Percentiles rank a stretch among this genome's conserved stretches.
Evolutionary conservation across 2,113 vertebrate species (phyloP).

Genomic region (Phalacrocorax aristotelis): DNA sequence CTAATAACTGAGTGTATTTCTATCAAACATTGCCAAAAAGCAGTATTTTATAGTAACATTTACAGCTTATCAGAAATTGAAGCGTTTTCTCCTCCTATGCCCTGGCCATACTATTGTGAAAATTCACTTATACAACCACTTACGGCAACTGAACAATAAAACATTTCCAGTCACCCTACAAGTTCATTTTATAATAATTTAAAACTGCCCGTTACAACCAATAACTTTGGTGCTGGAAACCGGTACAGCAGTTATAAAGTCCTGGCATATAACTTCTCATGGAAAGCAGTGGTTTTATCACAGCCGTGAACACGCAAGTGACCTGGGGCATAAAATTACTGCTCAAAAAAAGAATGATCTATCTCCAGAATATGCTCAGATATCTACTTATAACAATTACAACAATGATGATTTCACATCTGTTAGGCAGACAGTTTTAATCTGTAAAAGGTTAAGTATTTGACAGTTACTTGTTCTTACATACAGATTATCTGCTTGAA

Average conservation of each 20-base stretch:
- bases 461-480: slow-evolving; percentile 75
- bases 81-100: background rate
- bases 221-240: slow-evolving; percentile 46
- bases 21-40: background rate
- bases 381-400: slow-evolving; percentile 71
- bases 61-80: background rate
- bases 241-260: slow-evolving; percentile 27
- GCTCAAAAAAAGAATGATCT: slow-evolving; percentile 21
- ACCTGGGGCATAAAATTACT: slow-evolving; percentile 60
- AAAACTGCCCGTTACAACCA: background rate
- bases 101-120: background rate
- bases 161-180: background rate
- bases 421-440: slow-evolving; percentile 74
- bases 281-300: slow-evolving; percentile 54
- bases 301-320: slow-evolving; percentile 29
- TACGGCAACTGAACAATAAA: slow-evolving; percentile 10
- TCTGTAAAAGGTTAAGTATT: slow-evolving; percentile 76
- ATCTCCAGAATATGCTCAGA: slow-evolving; percentile 57
- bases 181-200: slow-evolving; percentile 43
- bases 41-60: background rate
- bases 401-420: slow-evolving; percentile 67
- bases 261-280: slow-evolving; percentile 33
- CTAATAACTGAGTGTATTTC: background rate
- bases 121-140: background rate
- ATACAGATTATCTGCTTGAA: slow-evolving; percentile 67